phyloP scores from a whole-genome alignment of 2,113 vertebrate species.

The Percopsis transmontana region DNA sequence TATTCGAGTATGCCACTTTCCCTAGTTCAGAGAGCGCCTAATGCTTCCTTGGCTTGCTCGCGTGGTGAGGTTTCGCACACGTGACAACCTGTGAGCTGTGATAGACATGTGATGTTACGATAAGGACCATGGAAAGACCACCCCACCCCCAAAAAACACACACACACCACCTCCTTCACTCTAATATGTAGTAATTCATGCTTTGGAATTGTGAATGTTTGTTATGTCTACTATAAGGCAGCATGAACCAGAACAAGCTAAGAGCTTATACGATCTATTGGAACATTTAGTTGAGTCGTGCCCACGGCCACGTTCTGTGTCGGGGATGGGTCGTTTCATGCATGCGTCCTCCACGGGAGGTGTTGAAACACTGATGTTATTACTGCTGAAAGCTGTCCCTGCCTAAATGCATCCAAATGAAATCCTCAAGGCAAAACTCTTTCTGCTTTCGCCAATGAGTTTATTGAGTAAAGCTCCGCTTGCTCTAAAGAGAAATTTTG shows the following conservation, averaged over 20 bases:
- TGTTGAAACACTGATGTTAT: constrained; percentile 37
- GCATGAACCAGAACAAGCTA: neutral
- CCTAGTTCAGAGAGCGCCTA: constrained; percentile 72
- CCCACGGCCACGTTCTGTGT: neutral
- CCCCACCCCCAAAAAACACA: too few species aligned
- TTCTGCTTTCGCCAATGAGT: constrained; percentile 56
- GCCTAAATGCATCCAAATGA: constrained; percentile 42
- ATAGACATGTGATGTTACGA: constrained; percentile 37
- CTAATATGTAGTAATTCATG: too few species aligned
- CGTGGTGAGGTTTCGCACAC: constrained; percentile 47
- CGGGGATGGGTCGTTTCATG: constrained; percentile 9
- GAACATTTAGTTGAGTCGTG: neutral
- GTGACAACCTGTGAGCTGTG: constrained; percentile 29
- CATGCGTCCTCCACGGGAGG: constrained; percentile 23
- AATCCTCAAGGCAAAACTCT: constrained; percentile 45
- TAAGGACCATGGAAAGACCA: constrained; percentile 22
- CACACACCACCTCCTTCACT: too few species aligned
- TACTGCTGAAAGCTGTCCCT: constrained; percentile 29
- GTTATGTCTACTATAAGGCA: neutral
- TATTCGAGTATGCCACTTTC: constrained; percentile 82
- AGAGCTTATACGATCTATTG: neutral
- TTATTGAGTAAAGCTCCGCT: constrained; percentile 62
- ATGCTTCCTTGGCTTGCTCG: constrained; percentile 52
- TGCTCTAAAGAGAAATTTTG: constrained; percentile 48
- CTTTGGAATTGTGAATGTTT: too few species aligned